Evolutionary conservation across 2,888 invertebrate species (phyloP).

Genomic region (Seira sanloemensis): DNA sequence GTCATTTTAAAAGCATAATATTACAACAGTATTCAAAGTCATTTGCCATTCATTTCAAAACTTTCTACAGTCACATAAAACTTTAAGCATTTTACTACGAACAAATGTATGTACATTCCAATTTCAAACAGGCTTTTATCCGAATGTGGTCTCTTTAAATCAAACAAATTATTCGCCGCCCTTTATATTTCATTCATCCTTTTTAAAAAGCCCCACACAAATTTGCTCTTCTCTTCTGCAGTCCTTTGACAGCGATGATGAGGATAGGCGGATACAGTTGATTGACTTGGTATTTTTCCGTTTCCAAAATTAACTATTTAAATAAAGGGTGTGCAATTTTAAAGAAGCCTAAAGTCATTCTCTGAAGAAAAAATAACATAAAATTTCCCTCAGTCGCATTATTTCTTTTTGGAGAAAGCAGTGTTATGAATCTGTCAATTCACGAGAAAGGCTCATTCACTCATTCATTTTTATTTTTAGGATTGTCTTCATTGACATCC

Average conservation of each 20-base stretch:
- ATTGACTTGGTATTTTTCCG: slow-evolving; percentile 5
- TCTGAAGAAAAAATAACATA: neutral
- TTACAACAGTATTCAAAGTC: too few species aligned
- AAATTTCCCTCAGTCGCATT: neutral
- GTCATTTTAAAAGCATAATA: neutral
- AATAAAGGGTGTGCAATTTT: too few species aligned
- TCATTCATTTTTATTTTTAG: slow-evolving; percentile 12
- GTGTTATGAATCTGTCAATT: neutral
- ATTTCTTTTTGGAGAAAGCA: neutral
- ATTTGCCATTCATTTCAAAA: neutral
- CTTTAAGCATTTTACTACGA: neutral
- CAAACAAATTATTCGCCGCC: neutral
- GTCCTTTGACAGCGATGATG: neutral
- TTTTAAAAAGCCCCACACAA: neutral
- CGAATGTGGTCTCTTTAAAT: slow-evolving; percentile 9
- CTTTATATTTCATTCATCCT: slow-evolving; percentile 13
- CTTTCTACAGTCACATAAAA: slow-evolving; percentile 9
- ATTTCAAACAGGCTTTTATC: slow-evolving; percentile 12
- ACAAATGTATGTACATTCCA: too few species aligned
- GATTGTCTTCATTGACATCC: neutral
- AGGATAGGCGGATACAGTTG: slow-evolving; percentile 6
- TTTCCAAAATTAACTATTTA: neutral
- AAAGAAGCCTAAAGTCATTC: too few species aligned
- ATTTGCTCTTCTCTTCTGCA: neutral
- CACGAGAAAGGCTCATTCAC: too few species aligned